Evolutionary conservation across 2,797 vertebrate species (phyloP), one percentile per base, ranked within the genome.

Genomic region (Paedocypris micromegethes): DNA sequence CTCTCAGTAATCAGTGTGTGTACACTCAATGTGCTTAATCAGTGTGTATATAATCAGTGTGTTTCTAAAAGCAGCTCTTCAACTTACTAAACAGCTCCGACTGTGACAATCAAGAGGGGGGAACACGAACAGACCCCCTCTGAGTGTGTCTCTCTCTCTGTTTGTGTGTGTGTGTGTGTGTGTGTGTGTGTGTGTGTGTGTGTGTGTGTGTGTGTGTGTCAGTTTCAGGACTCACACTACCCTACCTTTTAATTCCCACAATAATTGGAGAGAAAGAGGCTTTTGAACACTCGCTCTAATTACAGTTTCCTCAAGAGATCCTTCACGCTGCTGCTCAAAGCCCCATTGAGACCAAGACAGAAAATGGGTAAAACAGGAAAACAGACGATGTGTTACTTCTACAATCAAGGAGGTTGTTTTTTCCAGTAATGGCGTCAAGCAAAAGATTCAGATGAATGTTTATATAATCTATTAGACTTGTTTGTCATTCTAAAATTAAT

Each of bases 11-110:
- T 61, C 44, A 61, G 58, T 69, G 51, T 54, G 44, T 61, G 58
- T 60, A 61, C 42, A 47, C 66, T 54, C 42, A 47, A 50, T 40
- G n/a, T 39, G 58, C 58, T 61, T 68, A 53, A 68, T 68, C 66
- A 60, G 58, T 68, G 66, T 68, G 58, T 60, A 68, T 68, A 61
- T 69, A 62, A 69, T 69, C 39, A 69, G 51, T 43, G 51, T 48
- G 38, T 49, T 45, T 53, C 67, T 69, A 69, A 62, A 61, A 5
- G 44, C 45, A 48, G 45, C 51, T 69, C 51, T 62, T 52, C 49
- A 69, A 69, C 61, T 55, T 43, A 55, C 67, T 55, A 69, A 69
- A 69, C 49, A 62, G 51, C 58, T 62, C 51, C 39, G 52, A 69
- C 51, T 56, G 58, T 62, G 51, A 69, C 52, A 68, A 54, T 60